A percentile compares a stretch with the other conserved stretches of the same genome.
These are phyloP conservation scores for Unio pictorum DNA, from an alignment of 2,888 invertebrate species.

Conservation along the genomic window DNA sequence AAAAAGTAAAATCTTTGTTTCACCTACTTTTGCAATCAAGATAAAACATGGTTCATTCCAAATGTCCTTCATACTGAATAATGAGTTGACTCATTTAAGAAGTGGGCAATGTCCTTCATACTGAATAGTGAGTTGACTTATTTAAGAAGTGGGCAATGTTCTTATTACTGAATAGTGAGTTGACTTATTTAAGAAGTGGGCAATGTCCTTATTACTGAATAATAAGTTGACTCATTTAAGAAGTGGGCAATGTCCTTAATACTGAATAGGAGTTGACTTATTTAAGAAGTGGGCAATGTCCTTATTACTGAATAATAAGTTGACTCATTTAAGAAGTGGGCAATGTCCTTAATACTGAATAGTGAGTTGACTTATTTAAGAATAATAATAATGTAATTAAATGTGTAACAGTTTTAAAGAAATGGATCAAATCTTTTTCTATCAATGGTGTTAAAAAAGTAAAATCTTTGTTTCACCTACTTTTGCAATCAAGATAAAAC, in stretches of 20 bases:
- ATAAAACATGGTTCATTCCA: no score
- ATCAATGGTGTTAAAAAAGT: no score
- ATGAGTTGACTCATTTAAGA: constrained; percentile 40
- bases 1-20: no score
- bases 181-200: constrained; percentile 45
- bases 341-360: no score
- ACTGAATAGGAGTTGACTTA: constrained; percentile 17
- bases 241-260: constrained; percentile 17
- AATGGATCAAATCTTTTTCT: no score
- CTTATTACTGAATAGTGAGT: background rate
- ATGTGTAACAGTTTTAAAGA: no score
- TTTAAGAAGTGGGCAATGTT: constrained; percentile 35
- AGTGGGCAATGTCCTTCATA: constrained; percentile 12
- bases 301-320: background rate
- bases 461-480: no score
- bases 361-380: constrained; percentile 6
- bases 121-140: constrained; percentile 18
- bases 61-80: background rate
- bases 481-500: no score
- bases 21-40: no score
- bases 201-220: background rate
- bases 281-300: constrained; percentile 36
- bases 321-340: constrained; percentile 45
- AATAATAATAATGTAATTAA: no score
- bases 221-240: constrained; percentile 37